Conservation (phyloP, 2,797 vertebrate species). For the Leucoraja ocellata region DNA sequence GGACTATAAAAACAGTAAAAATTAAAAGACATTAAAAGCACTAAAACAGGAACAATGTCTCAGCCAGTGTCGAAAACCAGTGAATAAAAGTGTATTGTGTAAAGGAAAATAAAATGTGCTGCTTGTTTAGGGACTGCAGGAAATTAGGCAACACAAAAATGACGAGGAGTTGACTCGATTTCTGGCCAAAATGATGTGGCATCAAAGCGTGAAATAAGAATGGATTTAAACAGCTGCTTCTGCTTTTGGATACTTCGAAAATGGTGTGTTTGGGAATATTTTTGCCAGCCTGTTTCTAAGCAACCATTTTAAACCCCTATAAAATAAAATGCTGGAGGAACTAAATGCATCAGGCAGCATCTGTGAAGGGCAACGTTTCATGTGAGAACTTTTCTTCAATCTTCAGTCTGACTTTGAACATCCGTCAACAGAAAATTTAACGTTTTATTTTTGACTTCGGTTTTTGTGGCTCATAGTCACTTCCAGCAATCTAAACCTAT, state of each 20-base stretch:
- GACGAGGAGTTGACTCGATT: neutral
- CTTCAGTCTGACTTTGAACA: no score
- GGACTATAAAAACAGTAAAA: no score
- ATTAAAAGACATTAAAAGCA: no score
- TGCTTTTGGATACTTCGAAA: neutral
- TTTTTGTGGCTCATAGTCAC: neutral
- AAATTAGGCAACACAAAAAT: neutral
- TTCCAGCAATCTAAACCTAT: no score
- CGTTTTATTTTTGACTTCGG: neutral
- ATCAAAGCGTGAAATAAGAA: neutral
- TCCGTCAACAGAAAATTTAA: neutral
- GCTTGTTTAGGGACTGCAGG: neutral
- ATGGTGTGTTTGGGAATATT: neutral
- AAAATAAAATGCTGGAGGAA: neutral
- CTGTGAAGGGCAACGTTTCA: no score
- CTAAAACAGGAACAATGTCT: no score
- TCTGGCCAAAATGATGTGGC: neutral
- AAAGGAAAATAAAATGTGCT: neutral
- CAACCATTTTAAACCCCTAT: neutral
- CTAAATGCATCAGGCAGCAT: no score
- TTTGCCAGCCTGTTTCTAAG: neutral
- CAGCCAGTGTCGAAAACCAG: no score
- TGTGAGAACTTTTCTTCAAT: no score
- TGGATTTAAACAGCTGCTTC: neutral
- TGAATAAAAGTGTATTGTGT: no score